A percentile compares a stretch with the other conserved stretches of the same genome.
These are phyloP conservation scores for Limanda limanda DNA, from an alignment of 2,113 vertebrate species.

Conservation along the genomic window DNA sequence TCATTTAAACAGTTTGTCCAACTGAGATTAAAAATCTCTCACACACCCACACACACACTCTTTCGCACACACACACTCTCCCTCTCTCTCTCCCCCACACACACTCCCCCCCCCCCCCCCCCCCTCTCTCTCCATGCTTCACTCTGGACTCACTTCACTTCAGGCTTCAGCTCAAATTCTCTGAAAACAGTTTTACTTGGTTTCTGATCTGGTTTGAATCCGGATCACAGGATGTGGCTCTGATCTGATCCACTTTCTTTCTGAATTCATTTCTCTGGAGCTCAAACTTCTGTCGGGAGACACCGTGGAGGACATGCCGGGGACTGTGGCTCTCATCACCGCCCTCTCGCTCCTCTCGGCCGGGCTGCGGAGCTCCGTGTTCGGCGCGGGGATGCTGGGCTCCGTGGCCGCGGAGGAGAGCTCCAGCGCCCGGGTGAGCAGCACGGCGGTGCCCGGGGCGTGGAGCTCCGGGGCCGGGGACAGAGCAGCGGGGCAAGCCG, in stretches of 20 bases:
- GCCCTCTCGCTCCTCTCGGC: background rate
- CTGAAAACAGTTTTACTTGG: background rate
- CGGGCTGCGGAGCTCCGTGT: constrained; percentile 12
- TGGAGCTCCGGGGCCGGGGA: constrained; percentile 18
- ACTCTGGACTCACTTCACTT: background rate
- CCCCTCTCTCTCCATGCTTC: background rate
- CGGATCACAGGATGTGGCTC: background rate
- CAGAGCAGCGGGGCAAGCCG: constrained; percentile 11
- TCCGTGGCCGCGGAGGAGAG: constrained; percentile 1
- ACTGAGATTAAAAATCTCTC: background rate
- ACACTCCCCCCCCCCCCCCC: background rate
- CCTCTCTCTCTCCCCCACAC: background rate
- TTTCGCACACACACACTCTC: too few species aligned
- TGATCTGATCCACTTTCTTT: background rate
- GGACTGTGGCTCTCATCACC: background rate
- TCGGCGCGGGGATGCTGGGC: constrained; percentile 4
- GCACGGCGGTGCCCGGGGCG: background rate
- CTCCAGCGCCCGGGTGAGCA: background rate
- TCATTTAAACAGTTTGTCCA: too few species aligned
- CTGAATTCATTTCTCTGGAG: background rate
- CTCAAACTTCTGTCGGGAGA: background rate
- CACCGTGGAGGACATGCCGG: constrained; percentile 32
- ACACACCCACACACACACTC: background rate
- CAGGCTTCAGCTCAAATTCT: background rate
- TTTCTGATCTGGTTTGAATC: background rate